Conservation (phyloP, 2,113 vertebrate species). For the Cygnus atratus region DNA sequence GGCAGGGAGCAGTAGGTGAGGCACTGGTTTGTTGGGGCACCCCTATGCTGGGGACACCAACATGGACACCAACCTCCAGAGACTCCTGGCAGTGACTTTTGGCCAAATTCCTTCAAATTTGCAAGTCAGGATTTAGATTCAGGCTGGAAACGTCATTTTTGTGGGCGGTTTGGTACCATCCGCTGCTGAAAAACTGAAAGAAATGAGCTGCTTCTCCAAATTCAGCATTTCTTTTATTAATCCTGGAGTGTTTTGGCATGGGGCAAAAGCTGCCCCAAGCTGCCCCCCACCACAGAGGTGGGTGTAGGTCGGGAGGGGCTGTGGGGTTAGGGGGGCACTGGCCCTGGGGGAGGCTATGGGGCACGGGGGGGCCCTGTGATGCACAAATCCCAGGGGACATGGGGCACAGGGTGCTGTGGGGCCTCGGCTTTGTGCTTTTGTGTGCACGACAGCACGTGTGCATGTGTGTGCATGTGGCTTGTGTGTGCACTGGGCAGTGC, state of each 20-base stretch:
- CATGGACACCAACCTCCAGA: neutral
- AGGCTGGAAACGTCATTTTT: neutral
- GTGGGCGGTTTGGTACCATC: too few species aligned
- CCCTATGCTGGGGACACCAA: neutral
- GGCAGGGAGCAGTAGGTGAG: neutral
- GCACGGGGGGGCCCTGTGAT: neutral
- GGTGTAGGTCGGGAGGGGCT: neutral
- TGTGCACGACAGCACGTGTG: too few species aligned
- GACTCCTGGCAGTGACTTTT: neutral
- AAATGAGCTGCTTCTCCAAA: neutral
- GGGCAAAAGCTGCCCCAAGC: neutral
- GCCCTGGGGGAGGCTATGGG: neutral
- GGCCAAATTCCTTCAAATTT: neutral
- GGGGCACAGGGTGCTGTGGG: neutral
- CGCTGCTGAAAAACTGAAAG: too few species aligned
- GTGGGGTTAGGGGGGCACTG: neutral
- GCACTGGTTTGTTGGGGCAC: neutral
- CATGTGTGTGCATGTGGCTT: neutral
- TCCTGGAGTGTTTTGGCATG: fast-evolving
- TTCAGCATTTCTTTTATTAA: neutral
- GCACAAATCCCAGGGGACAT: neutral
- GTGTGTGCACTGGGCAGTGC: neutral
- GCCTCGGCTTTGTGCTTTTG: too few species aligned
- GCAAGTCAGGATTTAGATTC: neutral
- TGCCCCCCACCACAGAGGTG: fast-evolving